Percentiles rank a stretch among this genome's conserved stretches.
Evolutionary conservation across 2,888 invertebrate genomes (phyloP).

Genomic region (Ornithoptera alexandrae): DNA sequence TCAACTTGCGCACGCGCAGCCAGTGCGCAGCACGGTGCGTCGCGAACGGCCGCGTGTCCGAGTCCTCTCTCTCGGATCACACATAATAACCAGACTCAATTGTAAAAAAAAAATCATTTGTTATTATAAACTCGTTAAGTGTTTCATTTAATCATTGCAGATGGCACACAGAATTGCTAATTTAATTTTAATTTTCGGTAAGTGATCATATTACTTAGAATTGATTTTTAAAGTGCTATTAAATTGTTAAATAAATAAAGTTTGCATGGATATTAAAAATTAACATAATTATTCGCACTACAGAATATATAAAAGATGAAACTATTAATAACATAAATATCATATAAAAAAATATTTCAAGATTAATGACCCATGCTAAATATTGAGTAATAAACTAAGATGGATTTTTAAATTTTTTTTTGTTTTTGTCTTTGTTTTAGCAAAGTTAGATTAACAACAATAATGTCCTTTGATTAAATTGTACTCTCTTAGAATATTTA

Average conservation of each 20-base stretch:
- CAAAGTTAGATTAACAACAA: neutral
- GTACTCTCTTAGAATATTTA: neutral
- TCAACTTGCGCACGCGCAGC: conserved; percentile 35
- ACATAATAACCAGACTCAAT: neutral
- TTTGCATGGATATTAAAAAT: neutral
- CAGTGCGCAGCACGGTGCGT: conserved; percentile 36
- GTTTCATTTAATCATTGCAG: neutral
- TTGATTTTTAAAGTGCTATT: neutral
- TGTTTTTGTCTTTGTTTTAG: too few species aligned
- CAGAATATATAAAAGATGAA: too few species aligned
- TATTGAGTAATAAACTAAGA: too few species aligned
- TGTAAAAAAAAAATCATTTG: neutral
- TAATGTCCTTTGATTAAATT: neutral
- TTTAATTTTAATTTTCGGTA: conserved; percentile 24
- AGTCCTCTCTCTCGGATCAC: neutral
- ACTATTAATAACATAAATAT: too few species aligned
- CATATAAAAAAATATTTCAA: too few species aligned
- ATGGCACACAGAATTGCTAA: conserved; percentile 4
- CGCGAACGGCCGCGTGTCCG: conserved; percentile 35
- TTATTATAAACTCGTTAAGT: neutral
- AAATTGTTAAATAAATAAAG: too few species aligned
- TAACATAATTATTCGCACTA: too few species aligned
- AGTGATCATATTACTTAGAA: conserved; percentile 5
- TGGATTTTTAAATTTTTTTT: too few species aligned
- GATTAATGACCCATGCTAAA: too few species aligned